phyloP scores from a whole-genome alignment of 2,113 vertebrate genomes.

The Catharus bicknelli region DNA sequence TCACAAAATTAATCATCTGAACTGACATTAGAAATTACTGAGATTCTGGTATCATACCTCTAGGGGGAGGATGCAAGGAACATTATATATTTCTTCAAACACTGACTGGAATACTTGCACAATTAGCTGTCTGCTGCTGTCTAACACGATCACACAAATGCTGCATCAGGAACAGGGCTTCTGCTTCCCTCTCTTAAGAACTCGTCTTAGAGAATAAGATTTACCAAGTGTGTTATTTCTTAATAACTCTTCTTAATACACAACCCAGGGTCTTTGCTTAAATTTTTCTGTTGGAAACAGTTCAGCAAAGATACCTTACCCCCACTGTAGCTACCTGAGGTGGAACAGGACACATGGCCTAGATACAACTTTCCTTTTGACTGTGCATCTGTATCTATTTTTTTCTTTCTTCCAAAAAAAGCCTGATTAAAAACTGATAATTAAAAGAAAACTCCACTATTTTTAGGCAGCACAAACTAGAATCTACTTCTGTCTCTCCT shows the following conservation, averaged over 20 bases:
- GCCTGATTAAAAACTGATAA: not conserved
- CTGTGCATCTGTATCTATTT: not conserved
- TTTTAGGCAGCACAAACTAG: not conserved
- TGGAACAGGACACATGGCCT: not conserved
- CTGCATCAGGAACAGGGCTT: not conserved
- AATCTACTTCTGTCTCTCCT: not conserved
- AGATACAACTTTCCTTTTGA: not conserved
- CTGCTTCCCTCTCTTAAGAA: not conserved
- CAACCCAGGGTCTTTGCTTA: not conserved
- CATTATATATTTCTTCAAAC: not conserved
- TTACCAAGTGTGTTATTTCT: not conserved
- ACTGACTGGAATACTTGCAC: not conserved
- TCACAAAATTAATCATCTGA: not conserved
- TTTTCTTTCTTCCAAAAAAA: not conserved
- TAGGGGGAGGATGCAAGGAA: not conserved
- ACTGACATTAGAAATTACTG: not conserved
- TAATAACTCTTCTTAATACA: not conserved
- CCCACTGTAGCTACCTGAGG: not conserved
- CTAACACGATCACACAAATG: not conserved
- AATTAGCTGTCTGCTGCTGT: not conserved
- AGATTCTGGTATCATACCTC: not conserved
- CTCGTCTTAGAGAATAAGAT: not conserved
- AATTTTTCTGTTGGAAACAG: not conserved
- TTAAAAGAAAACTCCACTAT: not conserved
- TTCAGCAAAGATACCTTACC: not conserved